phyloP scores from a whole-genome alignment of 2,888 invertebrate genomes.

The Anthoptus insignis region DNA sequence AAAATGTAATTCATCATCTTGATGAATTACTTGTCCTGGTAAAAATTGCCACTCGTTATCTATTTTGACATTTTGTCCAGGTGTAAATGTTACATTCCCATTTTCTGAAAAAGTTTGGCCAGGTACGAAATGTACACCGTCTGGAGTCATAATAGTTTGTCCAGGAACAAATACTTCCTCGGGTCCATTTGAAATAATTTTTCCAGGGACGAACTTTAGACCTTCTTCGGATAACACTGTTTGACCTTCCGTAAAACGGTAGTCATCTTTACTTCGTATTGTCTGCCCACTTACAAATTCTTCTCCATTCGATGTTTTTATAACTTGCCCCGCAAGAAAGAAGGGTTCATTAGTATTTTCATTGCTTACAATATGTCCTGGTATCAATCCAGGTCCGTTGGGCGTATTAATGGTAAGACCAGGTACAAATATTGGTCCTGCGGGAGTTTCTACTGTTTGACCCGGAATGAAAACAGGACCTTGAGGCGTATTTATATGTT shows the following conservation, averaged over 20 bases:
- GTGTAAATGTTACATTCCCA: conserved; percentile 85
- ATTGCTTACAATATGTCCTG: conserved; percentile 90
- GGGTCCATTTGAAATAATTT: conserved; percentile 77
- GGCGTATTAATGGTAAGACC: conserved; percentile 91
- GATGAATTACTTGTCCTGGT: conserved; percentile 88
- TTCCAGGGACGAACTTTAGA: conserved; percentile 88
- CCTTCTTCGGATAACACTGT: conserved; percentile 88
- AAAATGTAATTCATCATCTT: conserved; percentile 86
- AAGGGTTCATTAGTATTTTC: conserved; percentile 87
- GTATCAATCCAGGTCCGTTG: conserved; percentile 89
- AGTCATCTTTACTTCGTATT: conserved; percentile 85
- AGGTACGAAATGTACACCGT: conserved; percentile 88
- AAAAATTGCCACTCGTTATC: conserved; percentile 88
- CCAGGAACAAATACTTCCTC: conserved; percentile 88
- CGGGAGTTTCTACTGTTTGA: conserved; percentile 90
- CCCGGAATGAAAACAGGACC: conserved; percentile 92
- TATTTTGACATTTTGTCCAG: conserved; percentile 87
- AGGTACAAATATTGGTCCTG: conserved; percentile 90
- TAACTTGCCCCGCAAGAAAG: conserved; percentile 90
- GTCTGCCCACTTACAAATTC: conserved; percentile 89
- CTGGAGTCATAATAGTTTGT: conserved; percentile 87
- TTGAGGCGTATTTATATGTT: conserved; percentile 90
- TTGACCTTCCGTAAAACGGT: conserved; percentile 88
- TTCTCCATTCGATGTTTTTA: conserved; percentile 86
- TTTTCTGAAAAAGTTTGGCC: conserved; percentile 87